A percentile compares a stretch with the other conserved stretches of the same genome.
Conservation (phyloP, 2,113 vertebrate genomes). For the Grallaria varia region DNA sequence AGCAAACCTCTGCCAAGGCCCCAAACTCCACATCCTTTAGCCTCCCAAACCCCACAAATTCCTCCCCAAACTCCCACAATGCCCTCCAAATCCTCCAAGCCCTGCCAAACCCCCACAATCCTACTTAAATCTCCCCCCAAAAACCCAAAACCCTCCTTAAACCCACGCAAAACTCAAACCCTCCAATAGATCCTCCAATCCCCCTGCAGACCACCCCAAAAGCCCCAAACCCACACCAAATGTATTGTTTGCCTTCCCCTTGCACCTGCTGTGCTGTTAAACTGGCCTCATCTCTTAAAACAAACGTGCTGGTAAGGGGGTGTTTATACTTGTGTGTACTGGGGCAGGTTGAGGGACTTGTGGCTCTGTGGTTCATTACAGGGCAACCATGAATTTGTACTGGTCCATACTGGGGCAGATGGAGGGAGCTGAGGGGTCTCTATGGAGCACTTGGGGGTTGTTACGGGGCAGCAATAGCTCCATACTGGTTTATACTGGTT, state of each 20-base stretch:
- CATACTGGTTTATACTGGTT: background rate
- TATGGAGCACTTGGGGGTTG: background rate
- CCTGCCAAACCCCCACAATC: background rate
- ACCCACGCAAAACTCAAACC: background rate
- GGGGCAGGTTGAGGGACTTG: background rate
- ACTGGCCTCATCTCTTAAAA: background rate
- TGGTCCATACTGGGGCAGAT: background rate
- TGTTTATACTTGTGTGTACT: background rate
- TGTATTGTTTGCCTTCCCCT: background rate
- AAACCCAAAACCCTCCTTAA: background rate
- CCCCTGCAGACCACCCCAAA: background rate
- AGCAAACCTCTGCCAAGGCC: background rate
- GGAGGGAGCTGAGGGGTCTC: background rate
- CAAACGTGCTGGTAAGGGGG: background rate
- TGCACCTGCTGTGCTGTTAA: background rate
- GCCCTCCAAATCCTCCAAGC: background rate
- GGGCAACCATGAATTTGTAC: background rate
- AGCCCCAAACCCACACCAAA: background rate
- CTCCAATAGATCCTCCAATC: background rate
- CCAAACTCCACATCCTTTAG: background rate
- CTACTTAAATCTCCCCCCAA: background rate
- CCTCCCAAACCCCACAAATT: background rate
- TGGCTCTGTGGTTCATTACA: background rate
- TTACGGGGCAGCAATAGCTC: background rate
- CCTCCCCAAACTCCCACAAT: background rate